Conservation (phyloP, 2,113 vertebrate genomes). For the Dicrurus megarhynchus region DNA sequence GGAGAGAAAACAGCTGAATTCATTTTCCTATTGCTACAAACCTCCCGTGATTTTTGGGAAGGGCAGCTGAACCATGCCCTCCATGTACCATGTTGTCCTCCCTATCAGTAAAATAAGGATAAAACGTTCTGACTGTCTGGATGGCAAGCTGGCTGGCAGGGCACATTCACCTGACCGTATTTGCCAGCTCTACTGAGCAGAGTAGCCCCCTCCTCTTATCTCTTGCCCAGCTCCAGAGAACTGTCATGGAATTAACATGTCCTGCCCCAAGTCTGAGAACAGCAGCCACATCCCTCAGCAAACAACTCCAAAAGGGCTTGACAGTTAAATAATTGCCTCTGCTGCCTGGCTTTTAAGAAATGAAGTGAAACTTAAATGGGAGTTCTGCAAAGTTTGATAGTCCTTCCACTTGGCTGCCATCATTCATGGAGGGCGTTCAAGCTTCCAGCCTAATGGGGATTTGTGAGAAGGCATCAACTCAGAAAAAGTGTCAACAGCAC, state of each 20-base stretch:
- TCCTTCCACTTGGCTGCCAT: neutral
- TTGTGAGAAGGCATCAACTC: constrained; percentile 37
- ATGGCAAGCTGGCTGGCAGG: neutral
- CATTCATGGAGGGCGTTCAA: neutral
- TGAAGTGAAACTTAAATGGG: neutral
- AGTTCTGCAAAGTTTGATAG: constrained; percentile 10
- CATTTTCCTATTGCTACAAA: neutral
- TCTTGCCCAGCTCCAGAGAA: neutral
- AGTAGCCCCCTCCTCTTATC: neutral
- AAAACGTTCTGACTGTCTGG: neutral
- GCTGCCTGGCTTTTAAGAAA: constrained; percentile 1
- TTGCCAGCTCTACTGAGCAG: neutral
- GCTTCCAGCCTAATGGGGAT: constrained; percentile 16
- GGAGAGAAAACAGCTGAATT: neutral
- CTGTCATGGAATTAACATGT: neutral
- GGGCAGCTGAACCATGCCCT: neutral
- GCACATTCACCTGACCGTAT: neutral
- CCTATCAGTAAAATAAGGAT: neutral
- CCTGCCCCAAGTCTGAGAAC: neutral
- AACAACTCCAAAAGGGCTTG: neutral
- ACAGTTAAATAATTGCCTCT: neutral
- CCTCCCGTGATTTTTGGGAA: neutral
- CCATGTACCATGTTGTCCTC: neutral
- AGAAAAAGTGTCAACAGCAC: constrained; percentile 37
- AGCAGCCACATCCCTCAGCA: neutral